Evolutionary conservation across 2,888 invertebrate species (phyloP).

Genomic region (Plagodis pulveraria): DNA sequence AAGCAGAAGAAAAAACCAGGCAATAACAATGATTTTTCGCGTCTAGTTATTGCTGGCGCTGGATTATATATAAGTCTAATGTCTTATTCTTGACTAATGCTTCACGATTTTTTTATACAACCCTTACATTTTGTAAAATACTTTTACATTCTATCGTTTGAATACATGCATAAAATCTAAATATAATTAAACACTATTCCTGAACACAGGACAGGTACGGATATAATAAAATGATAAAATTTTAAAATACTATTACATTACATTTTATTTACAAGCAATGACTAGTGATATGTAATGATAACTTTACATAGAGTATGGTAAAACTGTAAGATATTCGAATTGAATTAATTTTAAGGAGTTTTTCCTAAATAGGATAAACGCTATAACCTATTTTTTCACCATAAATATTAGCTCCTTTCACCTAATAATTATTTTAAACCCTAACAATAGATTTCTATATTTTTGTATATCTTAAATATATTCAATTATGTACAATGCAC

Average conservation of each 20-base stretch:
- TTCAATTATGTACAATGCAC: constrained; percentile 63
- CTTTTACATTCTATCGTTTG: constrained; percentile 3
- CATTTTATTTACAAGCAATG: constrained; percentile 66
- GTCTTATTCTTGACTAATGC: no score
- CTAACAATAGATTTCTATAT: background rate
- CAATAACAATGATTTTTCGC: no score
- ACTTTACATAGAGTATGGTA: constrained; percentile 76
- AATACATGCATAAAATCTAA: constrained; percentile 5
- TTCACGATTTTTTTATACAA: no score
- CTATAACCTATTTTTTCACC: background rate
- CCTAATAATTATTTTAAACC: no score
- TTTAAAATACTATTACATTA: constrained; percentile 52
- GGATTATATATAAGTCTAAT: no score
- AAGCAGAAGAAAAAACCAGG: no score
- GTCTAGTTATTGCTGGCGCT: no score
- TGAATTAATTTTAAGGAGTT: constrained; percentile 38
- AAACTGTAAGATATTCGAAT: constrained; percentile 48
- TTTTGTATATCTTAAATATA: constrained; percentile 6
- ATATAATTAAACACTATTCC: constrained; percentile 68
- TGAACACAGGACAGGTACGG: constrained; percentile 83
- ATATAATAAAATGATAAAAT: constrained; percentile 57
- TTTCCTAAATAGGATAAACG: constrained; percentile 17
- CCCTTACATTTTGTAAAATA: constrained; percentile 1
- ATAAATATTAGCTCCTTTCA: no score
- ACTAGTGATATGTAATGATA: constrained; percentile 84